Conservation (phyloP, 2,113 vertebrate species). For the Gallinago undulata region DNA sequence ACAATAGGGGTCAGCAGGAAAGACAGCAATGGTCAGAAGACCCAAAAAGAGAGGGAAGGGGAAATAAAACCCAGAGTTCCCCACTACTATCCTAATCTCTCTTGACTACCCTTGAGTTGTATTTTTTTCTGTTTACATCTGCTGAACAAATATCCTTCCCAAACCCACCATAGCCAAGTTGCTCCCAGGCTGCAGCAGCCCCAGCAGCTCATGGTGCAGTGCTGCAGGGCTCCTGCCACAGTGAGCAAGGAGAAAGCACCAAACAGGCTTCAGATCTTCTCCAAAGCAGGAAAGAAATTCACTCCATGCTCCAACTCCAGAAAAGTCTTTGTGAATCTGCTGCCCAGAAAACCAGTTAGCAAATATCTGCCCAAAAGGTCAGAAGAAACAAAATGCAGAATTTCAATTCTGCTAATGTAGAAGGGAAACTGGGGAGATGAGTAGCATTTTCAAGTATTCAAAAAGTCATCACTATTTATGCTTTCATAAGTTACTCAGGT, state of each 20-base stretch:
- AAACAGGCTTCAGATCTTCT: fast-evolving
- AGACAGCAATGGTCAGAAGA: background rate
- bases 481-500: background rate
- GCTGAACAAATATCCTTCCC: background rate
- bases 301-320: fast-evolving
- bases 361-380: background rate
- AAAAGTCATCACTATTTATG: background rate
- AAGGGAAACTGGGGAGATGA: background rate
- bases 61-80: background rate
- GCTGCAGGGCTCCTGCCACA: fast-evolving
- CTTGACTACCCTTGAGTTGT: background rate
- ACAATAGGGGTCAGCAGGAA: background rate
- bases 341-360: background rate
- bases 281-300: background rate
- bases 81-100: background rate
- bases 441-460: background rate
- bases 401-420: background rate
- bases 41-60: background rate
- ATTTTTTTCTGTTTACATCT: background rate
- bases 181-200: background rate
- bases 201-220: background rate
- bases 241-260: background rate
- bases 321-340: background rate
- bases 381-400: background rate
- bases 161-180: fast-evolving